phyloP scores from a whole-genome alignment of 2,113 vertebrate genomes.

The Ramphastos sulfuratus region DNA sequence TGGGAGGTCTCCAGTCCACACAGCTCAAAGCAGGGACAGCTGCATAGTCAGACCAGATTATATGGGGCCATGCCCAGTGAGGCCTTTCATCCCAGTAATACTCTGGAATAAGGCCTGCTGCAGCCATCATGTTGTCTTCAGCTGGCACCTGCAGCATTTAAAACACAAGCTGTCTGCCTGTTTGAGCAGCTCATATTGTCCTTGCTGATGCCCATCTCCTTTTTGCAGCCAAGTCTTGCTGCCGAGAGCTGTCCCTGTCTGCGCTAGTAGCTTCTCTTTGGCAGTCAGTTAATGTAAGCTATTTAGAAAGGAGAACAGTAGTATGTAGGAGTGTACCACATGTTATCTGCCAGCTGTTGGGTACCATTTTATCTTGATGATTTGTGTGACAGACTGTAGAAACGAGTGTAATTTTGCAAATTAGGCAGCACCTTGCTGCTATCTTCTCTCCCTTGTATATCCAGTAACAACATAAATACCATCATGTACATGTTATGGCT shows the following conservation, averaged over 20 bases:
- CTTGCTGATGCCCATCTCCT: not conserved
- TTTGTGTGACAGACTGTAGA: conserved; percentile 2
- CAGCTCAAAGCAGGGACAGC: not conserved
- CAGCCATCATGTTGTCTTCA: not conserved
- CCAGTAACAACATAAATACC: not conserved
- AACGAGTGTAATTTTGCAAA: conserved; percentile 14
- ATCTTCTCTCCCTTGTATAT: not conserved
- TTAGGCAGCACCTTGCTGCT: conserved; percentile 6
- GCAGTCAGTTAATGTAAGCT: not conserved
- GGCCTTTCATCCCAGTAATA: not conserved
- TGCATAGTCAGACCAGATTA: not conserved
- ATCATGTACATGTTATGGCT: not conserved
- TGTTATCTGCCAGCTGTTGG: conserved; percentile 13
- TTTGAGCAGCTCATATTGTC: conserved; percentile 11
- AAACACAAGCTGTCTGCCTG: not conserved
- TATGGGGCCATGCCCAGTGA: not conserved
- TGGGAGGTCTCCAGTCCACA: not conserved
- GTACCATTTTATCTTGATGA: not conserved
- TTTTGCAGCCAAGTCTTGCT: conserved; percentile 1
- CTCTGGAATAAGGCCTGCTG: not conserved
- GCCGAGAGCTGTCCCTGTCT: not conserved
- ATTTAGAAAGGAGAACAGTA: not conserved
- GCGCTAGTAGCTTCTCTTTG: not conserved
- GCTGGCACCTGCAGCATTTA: not conserved
- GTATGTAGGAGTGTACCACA: not conserved